A percentile compares a stretch with the other conserved stretches of the same genome.
These are phyloP conservation scores for Tetragonisca angustula DNA, from an alignment of 2,888 invertebrate genomes.

Conservation along the genomic window DNA sequence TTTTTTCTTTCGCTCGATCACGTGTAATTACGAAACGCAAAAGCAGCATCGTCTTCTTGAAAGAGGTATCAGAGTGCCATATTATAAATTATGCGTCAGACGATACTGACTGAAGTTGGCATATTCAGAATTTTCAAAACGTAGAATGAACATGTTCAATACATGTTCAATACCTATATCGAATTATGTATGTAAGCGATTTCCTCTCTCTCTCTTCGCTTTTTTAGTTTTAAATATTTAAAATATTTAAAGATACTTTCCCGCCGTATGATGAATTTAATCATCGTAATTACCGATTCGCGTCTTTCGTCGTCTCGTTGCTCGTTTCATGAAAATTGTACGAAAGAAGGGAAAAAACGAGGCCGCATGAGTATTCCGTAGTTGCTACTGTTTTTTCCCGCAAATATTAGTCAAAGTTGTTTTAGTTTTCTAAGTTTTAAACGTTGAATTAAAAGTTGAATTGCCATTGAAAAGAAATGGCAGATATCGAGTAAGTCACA, in stretches of 20 bases:
- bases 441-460: no score
- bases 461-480: background rate
- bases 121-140: slow-evolving; percentile 14
- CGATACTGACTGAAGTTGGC: background rate
- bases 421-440: background rate
- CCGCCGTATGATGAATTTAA: background rate
- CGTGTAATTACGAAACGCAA: no score
- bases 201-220: slow-evolving; percentile 1
- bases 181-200: background rate
- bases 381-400: no score
- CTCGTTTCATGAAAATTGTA: background rate
- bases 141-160: background rate
- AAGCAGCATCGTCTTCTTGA: background rate
- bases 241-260: background rate
- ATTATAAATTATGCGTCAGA: background rate
- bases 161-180: background rate
- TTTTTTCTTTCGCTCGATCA: no score
- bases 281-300: background rate
- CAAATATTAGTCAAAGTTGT: background rate
- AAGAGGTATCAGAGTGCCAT: slow-evolving; percentile 9
- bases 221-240: background rate
- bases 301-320: background rate
- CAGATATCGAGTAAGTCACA: background rate
- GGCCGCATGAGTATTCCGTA: no score
- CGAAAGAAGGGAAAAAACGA: background rate